phyloP scores from a whole-genome alignment of 2,113 vertebrate genomes.

The Elephantulus edwardii region DNA sequence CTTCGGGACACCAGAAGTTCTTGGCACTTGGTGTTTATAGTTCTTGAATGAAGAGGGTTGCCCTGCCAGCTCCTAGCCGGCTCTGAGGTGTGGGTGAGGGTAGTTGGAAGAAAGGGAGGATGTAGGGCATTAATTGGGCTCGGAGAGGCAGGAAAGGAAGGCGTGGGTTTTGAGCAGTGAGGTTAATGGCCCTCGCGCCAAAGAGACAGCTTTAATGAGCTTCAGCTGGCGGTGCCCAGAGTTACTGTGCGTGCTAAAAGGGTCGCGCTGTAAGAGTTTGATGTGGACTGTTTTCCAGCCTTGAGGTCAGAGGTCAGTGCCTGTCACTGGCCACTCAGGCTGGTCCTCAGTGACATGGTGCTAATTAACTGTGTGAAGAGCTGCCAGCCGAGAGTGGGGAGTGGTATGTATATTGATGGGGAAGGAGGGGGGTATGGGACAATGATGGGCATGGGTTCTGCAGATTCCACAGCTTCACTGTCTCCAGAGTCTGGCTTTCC shows the following conservation, averaged over 20 bases:
- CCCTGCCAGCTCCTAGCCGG: slow-evolving; percentile 62
- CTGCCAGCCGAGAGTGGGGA: slow-evolving; percentile 84
- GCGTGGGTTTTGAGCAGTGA: slow-evolving; percentile 86
- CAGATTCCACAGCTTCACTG: neutral
- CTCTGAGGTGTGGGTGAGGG: slow-evolving; percentile 62
- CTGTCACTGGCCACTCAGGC: slow-evolving; percentile 97
- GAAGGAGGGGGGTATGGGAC: slow-evolving; percentile 57
- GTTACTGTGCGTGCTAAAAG: slow-evolving; percentile 96
- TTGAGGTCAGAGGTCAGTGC: slow-evolving; percentile 86
- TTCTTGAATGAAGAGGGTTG: slow-evolving; percentile 62
- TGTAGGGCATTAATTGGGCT: slow-evolving; percentile 88
- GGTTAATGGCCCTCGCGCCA: slow-evolving; percentile 91
- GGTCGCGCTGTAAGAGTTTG: slow-evolving; percentile 94
- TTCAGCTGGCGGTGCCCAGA: slow-evolving; percentile 88
- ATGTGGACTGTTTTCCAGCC: slow-evolving; percentile 89
- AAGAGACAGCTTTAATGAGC: slow-evolving; percentile 92
- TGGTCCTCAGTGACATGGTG: slow-evolving; percentile 97
- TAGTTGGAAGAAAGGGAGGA: slow-evolving; percentile 58
- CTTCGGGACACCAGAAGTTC: neutral
- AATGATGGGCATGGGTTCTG: slow-evolving; percentile 43
- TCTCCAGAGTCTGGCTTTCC: slow-evolving; percentile 7
- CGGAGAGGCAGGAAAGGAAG: slow-evolving; percentile 86
- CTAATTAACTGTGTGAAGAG: slow-evolving; percentile 96
- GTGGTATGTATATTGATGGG: slow-evolving; percentile 76
- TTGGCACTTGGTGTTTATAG: slow-evolving; percentile 48